Evolutionary conservation across 2,113 vertebrate genomes (phyloP), one percentile per base, ranked within the genome.

Genomic region (Hyperopisus bebe): DNA sequence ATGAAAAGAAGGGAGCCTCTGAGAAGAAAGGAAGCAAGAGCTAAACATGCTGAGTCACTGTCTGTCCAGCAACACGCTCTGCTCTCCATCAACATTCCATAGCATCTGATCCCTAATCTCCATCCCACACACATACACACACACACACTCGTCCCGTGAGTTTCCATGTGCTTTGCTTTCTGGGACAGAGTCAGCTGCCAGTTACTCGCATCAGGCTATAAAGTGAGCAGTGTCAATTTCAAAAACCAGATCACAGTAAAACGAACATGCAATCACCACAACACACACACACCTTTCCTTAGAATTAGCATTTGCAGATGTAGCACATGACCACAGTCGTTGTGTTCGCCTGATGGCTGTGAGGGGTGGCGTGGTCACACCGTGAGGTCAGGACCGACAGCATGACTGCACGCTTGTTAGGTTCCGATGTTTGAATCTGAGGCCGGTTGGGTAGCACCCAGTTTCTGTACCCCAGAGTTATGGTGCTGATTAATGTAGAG

Each of bases 401-500:
- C 66, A 13, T n/a, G 66, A 74, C 9, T 35, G 66, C n/a, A 74
- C 17, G 5, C 13, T 80, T 80, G 74, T 17, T 39, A 39, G 35
- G 13, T 80, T 80, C 17, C 35, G 74, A 42, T 42, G 74, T 80
- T 39, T 39, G 13, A 42, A 42, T 19, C 17, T 13, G 35, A 42
- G 74, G 74, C 74, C 42, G 13, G 70, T 51, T 48, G 58, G 82
- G 92, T 90, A 92, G 92, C 92, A 93, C 92, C 92, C 90, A 89
- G 85, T 90, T 89, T 85, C 90, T 87, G 92, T 15, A 91, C 92
- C 91, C 21, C 91, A 93, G 93, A 91, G 89, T 94, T 93, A 94
- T 84, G 95, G 95, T 96, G 95, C 95, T 96, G 95, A 93, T 93
- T 93, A 90, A 94, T 93, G 93, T 93, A 90, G 93, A 53, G 27